A percentile compares a stretch with the other conserved stretches of the same genome.
Evolutionary conservation across 92 coral and sea anemone species (phyloP).

Genomic region (Porites divaricata): DNA sequence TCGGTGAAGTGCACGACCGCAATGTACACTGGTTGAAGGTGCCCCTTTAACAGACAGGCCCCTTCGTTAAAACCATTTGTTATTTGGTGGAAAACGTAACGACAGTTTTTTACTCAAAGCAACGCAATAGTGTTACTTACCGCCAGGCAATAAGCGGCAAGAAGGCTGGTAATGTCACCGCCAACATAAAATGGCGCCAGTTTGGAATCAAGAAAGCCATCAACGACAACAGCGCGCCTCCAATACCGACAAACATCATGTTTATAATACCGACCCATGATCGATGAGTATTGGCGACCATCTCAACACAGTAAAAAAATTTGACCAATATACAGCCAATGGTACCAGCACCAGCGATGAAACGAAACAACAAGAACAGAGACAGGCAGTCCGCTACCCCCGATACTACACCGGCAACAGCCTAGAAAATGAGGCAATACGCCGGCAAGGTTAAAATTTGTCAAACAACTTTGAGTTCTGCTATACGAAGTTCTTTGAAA

Average conservation of each 20-base stretch:
- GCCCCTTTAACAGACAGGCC: too few relatives aligned
- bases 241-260: slow-evolving; percentile 69
- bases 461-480: too few relatives aligned
- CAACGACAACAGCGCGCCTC: slow-evolving; percentile 11
- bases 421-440: background rate
- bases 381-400: slow-evolving; percentile 71
- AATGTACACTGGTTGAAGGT: too few relatives aligned
- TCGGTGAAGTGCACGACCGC: too few relatives aligned
- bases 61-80: too few relatives aligned
- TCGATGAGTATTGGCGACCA: slow-evolving; percentile 70
- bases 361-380: slow-evolving; percentile 76
- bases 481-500: too few relatives aligned
- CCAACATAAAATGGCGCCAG: background rate
- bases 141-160: background rate
- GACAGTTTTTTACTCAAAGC: background rate
- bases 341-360: slow-evolving; percentile 77
- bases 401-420: slow-evolving; percentile 12
- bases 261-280: slow-evolving; percentile 72
- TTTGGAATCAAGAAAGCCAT: background rate
- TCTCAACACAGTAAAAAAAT: slow-evolving; percentile 85
- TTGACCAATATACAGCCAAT: slow-evolving; percentile 78
- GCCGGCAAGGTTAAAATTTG: too few relatives aligned
- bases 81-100: background rate
- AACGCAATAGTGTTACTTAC: background rate
- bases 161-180: background rate